Evolutionary conservation across 2,113 vertebrate genomes (phyloP).

Genomic region (Lonchura striata): DNA sequence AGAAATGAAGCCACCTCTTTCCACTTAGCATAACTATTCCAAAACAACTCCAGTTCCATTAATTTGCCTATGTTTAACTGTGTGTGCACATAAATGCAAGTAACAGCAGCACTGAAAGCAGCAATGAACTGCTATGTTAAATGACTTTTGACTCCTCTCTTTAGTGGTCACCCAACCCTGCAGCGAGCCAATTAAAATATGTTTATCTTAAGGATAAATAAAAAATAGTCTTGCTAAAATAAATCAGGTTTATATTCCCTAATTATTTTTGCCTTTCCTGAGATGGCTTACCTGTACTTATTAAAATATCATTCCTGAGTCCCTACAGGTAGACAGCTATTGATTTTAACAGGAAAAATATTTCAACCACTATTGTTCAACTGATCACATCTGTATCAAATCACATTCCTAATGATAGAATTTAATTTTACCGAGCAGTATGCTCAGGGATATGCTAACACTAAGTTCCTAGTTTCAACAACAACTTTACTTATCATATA

Average conservation of each 20-base stretch:
- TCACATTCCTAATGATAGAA: background rate
- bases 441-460: background rate
- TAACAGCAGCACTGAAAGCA: background rate
- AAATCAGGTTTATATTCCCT: background rate
- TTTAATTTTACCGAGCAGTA: background rate
- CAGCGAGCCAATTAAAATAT: background rate
- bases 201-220: background rate
- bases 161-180: background rate
- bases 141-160: background rate
- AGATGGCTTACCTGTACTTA: background rate
- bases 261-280: background rate
- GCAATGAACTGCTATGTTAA: background rate
- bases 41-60: background rate
- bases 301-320: background rate
- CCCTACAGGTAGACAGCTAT: background rate
- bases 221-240: background rate
- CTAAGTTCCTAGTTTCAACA: background rate
- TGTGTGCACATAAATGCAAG: background rate
- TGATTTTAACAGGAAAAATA: background rate
- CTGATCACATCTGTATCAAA: background rate
- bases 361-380: background rate
- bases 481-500: background rate
- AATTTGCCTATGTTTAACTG: background rate
- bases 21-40: background rate
- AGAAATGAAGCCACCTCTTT: background rate